These are phyloP conservation scores for Paracentrotus lividus DNA, from an alignment of 53 echinoderm and acorn worm genomes.

Conservation along the genomic window DNA sequence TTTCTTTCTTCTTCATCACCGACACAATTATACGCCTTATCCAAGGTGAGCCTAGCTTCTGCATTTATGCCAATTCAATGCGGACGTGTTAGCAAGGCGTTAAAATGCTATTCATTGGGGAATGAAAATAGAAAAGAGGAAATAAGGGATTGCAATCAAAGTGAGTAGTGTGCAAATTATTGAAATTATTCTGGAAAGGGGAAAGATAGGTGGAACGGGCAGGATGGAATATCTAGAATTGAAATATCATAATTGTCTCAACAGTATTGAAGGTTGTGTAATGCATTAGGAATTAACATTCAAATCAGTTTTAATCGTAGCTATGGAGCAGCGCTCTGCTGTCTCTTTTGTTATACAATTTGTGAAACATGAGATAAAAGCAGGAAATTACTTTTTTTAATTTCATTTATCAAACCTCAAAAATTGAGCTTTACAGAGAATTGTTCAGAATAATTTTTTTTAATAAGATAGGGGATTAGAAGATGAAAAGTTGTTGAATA, in stretches of 20 bases:
- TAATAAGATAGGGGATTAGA: neutral
- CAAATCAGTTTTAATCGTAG: constrained; percentile 36
- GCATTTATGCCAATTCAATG: constrained; percentile 45
- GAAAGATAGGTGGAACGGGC: neutral
- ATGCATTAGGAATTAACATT: constrained; percentile 47
- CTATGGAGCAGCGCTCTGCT: neutral
- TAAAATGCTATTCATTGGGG: constrained; percentile 59
- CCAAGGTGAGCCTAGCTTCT: constrained; percentile 32
- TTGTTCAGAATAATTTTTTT: neutral
- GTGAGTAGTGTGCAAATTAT: constrained; percentile 55
- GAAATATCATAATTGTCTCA: constrained; percentile 30
- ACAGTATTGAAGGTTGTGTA: constrained; percentile 27
- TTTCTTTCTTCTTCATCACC: neutral
- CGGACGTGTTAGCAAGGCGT: constrained; percentile 41
- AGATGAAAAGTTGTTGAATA: neutral
- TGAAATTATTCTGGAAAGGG: neutral
- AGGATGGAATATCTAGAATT: constrained; percentile 26
- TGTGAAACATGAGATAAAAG: constrained; percentile 25
- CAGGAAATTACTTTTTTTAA: constrained; percentile 35
- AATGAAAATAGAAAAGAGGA: constrained; percentile 20
- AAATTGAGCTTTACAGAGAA: constrained; percentile 14
- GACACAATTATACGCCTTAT: neutral
- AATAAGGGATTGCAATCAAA: constrained; percentile 56
- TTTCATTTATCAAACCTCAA: constrained; percentile 16
- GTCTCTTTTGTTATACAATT: neutral